Evolutionary conservation across 1,140 invertebrate genomes (phyloP), one percentile per base, ranked within the genome.

Genomic region (Sipha flava): DNA sequence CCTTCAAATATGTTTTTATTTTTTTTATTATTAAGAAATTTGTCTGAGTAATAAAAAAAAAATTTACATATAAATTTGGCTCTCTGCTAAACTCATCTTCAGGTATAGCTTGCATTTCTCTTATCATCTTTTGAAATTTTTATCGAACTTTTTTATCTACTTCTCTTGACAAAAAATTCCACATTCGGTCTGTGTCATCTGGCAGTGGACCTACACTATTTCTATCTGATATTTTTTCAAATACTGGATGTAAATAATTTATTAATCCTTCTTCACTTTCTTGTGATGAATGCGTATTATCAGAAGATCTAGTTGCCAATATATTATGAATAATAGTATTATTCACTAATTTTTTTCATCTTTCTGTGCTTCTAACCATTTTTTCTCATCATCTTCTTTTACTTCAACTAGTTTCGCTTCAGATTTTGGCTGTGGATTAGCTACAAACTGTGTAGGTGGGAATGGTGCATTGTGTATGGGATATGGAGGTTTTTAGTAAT

Each of bases 111-210:
- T 77, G 73, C 73, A 77, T 77, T 59, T 77, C 73, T 57, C 73
- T 77, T 2, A 77, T 77, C 73, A 77, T 77, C 21, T 77, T 77
- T 43, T 77, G 73, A 57, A 77, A 77, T 57, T 77, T 77, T 14
- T 77, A 77, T n/a, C 73, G 52, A 23, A 77, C 73, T 40, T 77
- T 77, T 40, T 77, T 77, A 26, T 77, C 73, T 26, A 77, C 73
- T 77, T 77, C 73, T 43, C 73, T 77, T 1, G 73, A 52, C 23
- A 77, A 43, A 57, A 77, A 77, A 40, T 77, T 77, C 73, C 73
- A 77, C 73, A 77, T 77, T 21, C 73, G 54, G 10, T 77, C 73
- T 29, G 73, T 77, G 14, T 77, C 73, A 37, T 77, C 73, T 18
- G 52, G 73, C 21, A 77, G 14, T 16, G 37, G 49, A 10, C 31